A percentile compares a stretch with the other conserved stretches of the same genome.
These are phyloP conservation scores for Cheirogaleus major DNA, from an alignment of 2,797 vertebrate species.

Conservation along the genomic window DNA sequence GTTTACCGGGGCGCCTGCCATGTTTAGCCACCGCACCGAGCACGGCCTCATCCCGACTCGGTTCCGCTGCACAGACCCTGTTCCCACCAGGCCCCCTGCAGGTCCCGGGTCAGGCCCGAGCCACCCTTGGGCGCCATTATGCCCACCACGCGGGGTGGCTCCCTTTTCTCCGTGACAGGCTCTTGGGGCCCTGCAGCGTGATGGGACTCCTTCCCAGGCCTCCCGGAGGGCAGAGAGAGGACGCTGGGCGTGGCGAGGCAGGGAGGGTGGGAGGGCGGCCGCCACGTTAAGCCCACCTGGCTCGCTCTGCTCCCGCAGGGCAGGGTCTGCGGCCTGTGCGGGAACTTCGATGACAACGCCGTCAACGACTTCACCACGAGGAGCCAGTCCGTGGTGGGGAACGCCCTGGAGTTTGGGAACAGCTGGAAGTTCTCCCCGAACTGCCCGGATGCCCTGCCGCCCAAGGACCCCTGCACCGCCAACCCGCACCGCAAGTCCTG, in stretches of 20 bases:
- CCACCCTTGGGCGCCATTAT: too few relatives aligned
- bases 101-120: accelerated
- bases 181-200: not conserved
- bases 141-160: accelerated
- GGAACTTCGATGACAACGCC: slow-evolving; percentile 86
- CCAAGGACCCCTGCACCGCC: slow-evolving; percentile 83
- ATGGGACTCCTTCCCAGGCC: accelerated
- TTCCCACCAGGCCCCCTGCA: not conserved
- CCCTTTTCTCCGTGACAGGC: not conserved
- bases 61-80: accelerated
- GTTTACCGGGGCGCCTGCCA: not conserved
- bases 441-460: slow-evolving; percentile 81
- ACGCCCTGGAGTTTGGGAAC: slow-evolving; percentile 87
- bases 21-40: accelerated
- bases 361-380: slow-evolving; percentile 88
- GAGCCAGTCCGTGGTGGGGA: slow-evolving; percentile 83
- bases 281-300: too few relatives aligned
- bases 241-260: not conserved
- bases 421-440: slow-evolving; percentile 88
- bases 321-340: slow-evolving; percentile 87
- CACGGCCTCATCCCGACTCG: accelerated
- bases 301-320: slow-evolving; percentile 71
- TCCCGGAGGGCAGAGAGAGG: not conserved
- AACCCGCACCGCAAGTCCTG: slow-evolving; percentile 87
- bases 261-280: too few relatives aligned